Evolutionary conservation across 2,888 invertebrate genomes (phyloP).

Genomic region (Acrobasis consociella): DNA sequence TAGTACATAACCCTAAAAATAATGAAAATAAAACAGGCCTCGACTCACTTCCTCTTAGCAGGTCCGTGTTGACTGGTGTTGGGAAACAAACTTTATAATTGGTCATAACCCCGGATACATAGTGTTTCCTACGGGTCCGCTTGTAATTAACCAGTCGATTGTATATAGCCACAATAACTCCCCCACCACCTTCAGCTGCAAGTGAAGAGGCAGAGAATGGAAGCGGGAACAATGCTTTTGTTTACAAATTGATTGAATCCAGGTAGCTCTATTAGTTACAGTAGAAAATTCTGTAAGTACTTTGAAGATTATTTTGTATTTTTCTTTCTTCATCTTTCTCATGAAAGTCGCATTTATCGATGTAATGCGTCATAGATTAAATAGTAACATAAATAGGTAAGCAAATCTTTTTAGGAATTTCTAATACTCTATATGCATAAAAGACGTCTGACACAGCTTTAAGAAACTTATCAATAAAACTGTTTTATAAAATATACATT

Average conservation of each 20-base stretch:
- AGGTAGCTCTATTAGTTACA: background rate
- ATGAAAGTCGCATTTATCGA: no score
- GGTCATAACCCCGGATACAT: slow-evolving; percentile 69
- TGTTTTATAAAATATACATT: no score
- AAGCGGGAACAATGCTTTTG: slow-evolving; percentile 1
- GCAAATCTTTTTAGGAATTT: no score
- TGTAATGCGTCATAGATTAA: no score
- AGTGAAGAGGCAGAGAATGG: slow-evolving; percentile 7
- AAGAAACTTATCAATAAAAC: no score
- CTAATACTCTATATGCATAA: no score
- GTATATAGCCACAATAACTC: slow-evolving; percentile 44
- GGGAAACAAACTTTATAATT: slow-evolving; percentile 75
- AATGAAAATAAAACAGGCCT: background rate
- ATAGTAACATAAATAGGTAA: no score
- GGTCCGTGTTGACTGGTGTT: slow-evolving; percentile 48
- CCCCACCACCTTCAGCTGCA: background rate
- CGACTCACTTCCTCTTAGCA: slow-evolving; percentile 7
- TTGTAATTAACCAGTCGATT: slow-evolving; percentile 70
- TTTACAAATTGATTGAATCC: slow-evolving; percentile 1
- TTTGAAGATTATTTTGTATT: no score
- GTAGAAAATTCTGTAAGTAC: no score
- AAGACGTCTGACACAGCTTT: no score
- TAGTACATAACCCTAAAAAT: no score
- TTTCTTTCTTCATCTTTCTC: no score
- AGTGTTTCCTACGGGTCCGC: slow-evolving; percentile 52